A percentile compares a stretch with the other conserved stretches of the same genome.
Conservation (phyloP, 2,888 invertebrate genomes). For the Eugnorisma glareosa region DNA sequence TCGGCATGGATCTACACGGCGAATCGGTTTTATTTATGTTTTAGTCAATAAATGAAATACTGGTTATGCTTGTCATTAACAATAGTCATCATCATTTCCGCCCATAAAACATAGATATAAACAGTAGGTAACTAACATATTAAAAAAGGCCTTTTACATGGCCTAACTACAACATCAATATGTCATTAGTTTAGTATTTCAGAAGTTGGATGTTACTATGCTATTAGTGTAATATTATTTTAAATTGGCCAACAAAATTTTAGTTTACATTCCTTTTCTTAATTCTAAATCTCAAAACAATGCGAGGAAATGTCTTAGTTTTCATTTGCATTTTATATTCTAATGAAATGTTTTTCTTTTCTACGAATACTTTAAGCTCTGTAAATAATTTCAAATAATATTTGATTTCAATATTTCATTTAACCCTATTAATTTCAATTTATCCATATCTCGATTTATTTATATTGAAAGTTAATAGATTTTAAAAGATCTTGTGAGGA, state of each 20-base stretch:
- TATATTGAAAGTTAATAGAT: conserved; percentile 24
- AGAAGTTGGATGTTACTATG: conserved; percentile 51
- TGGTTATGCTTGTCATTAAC: conserved; percentile 29
- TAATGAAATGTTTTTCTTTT: conserved; percentile 35
- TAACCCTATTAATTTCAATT: conserved; percentile 34
- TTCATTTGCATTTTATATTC: conserved; percentile 41
- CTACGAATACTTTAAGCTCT: conserved; percentile 37
- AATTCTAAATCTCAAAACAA: conserved; percentile 55
- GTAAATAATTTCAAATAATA: conserved; percentile 58
- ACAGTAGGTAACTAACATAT: conserved; percentile 19
- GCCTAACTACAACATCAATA: conserved; percentile 31
- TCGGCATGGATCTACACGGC: conserved; percentile 15
- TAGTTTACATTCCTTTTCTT: conserved; percentile 71
- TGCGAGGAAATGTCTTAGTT: conserved; percentile 45
- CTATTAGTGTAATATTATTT: conserved; percentile 39
- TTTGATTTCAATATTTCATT: conserved; percentile 32
- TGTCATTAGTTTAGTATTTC: conserved; percentile 51
- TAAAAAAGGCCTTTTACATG: conserved; percentile 6
- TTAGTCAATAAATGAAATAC: conserved; percentile 54
- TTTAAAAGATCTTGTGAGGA: conserved; percentile 35
- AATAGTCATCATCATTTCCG: conserved; percentile 33
- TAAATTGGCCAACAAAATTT: conserved; percentile 54
- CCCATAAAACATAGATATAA: conserved; percentile 39
- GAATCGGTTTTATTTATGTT: conserved; percentile 55
- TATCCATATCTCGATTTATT: conserved; percentile 32